Evolutionary conservation across 1,140 invertebrate genomes (phyloP).

Genomic region (Phthorimaea operculella): DNA sequence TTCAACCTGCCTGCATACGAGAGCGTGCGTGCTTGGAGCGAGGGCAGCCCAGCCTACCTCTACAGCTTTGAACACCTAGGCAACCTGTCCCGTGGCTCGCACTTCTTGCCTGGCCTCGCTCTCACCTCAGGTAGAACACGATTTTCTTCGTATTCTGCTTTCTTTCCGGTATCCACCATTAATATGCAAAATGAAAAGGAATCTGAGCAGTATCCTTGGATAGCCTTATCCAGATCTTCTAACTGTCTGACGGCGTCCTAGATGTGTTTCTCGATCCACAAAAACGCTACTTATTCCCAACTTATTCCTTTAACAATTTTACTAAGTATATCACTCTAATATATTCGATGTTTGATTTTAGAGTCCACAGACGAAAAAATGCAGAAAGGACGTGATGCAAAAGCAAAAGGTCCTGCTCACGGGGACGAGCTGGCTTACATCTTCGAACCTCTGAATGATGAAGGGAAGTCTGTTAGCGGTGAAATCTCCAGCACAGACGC

Average conservation of each 20-base stretch:
- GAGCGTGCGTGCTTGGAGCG: constrained; percentile 74
- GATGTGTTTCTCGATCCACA: too few relatives aligned
- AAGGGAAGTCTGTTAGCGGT: constrained; percentile 64
- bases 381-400: constrained; percentile 12
- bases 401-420: constrained; percentile 65
- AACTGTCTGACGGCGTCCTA: too few relatives aligned
- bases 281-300: too few relatives aligned
- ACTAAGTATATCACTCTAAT: too few relatives aligned
- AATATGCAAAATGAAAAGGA: too few relatives aligned
- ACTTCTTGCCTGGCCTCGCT: constrained; percentile 72
- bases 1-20: constrained; percentile 80
- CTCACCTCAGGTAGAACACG: constrained; percentile 29
- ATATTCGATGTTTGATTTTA: too few relatives aligned
- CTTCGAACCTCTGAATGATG: constrained; percentile 72
- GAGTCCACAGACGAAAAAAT: not conserved
- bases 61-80: constrained; percentile 80
- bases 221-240: too few relatives aligned
- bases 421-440: constrained; percentile 77
- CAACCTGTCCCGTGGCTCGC: constrained; percentile 69
- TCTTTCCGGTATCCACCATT: too few relatives aligned
- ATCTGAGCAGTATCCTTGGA: too few relatives aligned
- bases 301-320: too few relatives aligned
- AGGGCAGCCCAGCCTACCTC: constrained; percentile 70
- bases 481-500: constrained; percentile 65
- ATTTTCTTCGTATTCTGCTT: too few relatives aligned